phyloP scores from a whole-genome alignment of 92 coral and sea anemone species.

The Metridium senile region DNA sequence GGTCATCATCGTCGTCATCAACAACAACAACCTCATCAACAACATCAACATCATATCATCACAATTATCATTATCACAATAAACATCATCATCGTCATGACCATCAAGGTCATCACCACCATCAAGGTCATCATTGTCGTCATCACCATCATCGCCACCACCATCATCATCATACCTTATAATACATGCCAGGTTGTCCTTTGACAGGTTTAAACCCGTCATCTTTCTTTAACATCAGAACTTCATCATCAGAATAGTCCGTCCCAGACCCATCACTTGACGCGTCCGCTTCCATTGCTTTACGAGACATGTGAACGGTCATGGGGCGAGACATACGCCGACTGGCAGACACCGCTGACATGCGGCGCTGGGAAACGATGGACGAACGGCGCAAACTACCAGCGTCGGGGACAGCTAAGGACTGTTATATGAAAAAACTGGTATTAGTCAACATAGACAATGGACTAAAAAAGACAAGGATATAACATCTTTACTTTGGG shows the following conservation, averaged over 20 bases:
- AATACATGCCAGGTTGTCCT: conserved; percentile 98
- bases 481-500: no score
- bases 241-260: conserved; percentile 97
- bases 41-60: neutral
- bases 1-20: neutral
- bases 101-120: neutral
- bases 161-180: conserved; percentile 63
- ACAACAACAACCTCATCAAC: neutral
- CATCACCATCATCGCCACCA: neutral
- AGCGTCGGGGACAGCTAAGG: conserved; percentile 74
- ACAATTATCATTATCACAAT: neutral
- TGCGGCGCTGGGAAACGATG: conserved; percentile 64
- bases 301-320: conserved; percentile 95
- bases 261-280: conserved; percentile 96
- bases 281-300: conserved; percentile 79
- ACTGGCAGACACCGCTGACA: conserved; percentile 60
- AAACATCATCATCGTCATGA: neutral
- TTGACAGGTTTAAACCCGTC: conserved; percentile 93
- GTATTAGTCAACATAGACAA: no score
- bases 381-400: conserved; percentile 69
- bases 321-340: conserved; percentile 76
- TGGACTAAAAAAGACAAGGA: no score
- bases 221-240: conserved; percentile 80
- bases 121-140: neutral
- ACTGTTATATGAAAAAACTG: conserved; percentile 30